Conservation (phyloP, 64 coral and sea anemone species). For the Stichodactyla mertensii region DNA sequence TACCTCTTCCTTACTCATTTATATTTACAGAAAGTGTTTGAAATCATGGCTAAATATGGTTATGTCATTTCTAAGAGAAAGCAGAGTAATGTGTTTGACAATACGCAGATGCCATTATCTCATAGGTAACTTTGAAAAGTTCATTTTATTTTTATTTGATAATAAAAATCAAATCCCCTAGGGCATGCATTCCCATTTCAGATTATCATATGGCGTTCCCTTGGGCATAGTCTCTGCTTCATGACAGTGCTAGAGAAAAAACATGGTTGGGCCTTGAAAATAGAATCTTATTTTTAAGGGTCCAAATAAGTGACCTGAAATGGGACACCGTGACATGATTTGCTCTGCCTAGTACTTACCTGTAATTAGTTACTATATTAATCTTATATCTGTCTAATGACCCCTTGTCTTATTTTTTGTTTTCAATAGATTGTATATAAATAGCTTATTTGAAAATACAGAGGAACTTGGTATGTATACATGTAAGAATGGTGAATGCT, state of each 20-base stretch:
- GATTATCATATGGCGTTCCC: neutral
- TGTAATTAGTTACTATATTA: no score
- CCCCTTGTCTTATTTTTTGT: neutral
- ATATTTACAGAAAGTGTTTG: slow-evolving; percentile 44
- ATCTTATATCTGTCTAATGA: no score
- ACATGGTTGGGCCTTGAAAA: no score
- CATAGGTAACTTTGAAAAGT: slow-evolving; percentile 18
- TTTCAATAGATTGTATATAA: slow-evolving; percentile 15
- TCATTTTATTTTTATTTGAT: no score
- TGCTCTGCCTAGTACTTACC: no score
- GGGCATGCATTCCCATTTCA: neutral
- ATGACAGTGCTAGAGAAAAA: no score
- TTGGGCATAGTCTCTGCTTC: no score
- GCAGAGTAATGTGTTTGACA: slow-evolving; percentile 23
- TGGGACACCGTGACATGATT: no score
- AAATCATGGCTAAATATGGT: slow-evolving; percentile 46
- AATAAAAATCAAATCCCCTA: no score
- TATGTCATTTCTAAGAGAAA: slow-evolving; percentile 18
- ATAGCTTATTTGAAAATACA: slow-evolving; percentile 14
- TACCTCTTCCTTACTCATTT: neutral
- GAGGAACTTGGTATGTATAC: slow-evolving; percentile 7
- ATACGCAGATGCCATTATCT: neutral
- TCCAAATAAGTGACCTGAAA: no score
- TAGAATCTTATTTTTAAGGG: no score
- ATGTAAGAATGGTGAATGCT: no score